Percentiles rank a stretch among this genome's conserved stretches.
Conservation (phyloP, 2,888 invertebrate genomes). For the Plutella xylostella region DNA sequence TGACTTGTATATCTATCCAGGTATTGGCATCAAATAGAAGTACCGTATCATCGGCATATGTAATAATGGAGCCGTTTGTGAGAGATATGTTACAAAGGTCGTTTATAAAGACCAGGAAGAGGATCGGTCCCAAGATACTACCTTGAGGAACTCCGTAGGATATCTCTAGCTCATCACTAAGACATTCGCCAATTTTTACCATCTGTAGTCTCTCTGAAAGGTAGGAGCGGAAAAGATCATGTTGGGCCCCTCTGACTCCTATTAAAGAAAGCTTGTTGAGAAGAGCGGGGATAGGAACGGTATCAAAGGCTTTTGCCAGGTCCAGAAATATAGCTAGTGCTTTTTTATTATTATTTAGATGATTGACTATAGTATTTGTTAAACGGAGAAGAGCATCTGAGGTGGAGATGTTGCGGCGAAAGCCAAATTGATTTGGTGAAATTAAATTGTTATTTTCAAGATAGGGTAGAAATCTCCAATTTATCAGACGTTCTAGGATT, state of each 20-base stretch:
- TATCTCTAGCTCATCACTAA: neutral
- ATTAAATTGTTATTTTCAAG: neutral
- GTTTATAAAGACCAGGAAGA: neutral
- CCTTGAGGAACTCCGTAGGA: neutral
- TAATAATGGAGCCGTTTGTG: no score
- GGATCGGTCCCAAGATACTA: no score
- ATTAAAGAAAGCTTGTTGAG: neutral
- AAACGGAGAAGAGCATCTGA: neutral
- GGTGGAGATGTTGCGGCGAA: neutral
- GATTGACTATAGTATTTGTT: slow-evolving; percentile 1
- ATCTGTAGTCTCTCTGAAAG: neutral
- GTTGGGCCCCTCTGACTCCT: neutral
- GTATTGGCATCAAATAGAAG: neutral
- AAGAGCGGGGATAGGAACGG: neutral
- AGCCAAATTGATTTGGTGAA: neutral
- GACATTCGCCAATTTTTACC: neutral
- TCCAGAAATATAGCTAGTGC: neutral
- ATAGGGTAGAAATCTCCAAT: neutral
- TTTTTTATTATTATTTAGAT: neutral
- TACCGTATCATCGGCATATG: slow-evolving; percentile 2
- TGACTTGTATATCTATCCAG: neutral
- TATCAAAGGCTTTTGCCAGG: neutral
- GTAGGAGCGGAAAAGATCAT: neutral
- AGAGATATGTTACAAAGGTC: neutral
- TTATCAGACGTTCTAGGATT: neutral